Evolutionary conservation across 2,113 vertebrate genomes (phyloP).

Genomic region (Eretmochelys imbricata): DNA sequence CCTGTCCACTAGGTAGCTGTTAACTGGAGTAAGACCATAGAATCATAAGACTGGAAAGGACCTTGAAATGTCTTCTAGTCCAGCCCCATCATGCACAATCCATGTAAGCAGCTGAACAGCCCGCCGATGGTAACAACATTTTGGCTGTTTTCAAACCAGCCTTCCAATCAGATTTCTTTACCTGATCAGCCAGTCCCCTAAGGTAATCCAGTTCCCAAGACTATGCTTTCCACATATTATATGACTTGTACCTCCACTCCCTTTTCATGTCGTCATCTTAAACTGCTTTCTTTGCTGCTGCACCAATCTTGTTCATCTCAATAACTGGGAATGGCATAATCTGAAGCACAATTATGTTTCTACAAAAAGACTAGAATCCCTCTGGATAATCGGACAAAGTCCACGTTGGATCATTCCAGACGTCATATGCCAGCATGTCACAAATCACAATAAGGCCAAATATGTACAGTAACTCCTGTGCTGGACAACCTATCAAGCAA

Average conservation of each 20-base stretch:
- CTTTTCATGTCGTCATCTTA: not conserved
- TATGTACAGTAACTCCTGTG: not conserved
- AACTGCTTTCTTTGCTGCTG: constrained; percentile 26
- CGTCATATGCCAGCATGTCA: constrained; percentile 43
- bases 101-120: not conserved
- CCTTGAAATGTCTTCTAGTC: too few relatives aligned
- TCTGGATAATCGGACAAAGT: constrained; percentile 56
- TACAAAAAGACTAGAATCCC: constrained; percentile 5
- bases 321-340: constrained; percentile 15
- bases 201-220: not conserved
- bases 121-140: not conserved
- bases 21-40: constrained; percentile 40
- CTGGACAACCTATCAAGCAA: constrained; percentile 20
- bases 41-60: too few relatives aligned
- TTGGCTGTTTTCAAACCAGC: not conserved
- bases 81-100: not conserved
- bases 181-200: not conserved
- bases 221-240: not conserved
- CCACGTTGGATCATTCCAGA: constrained; percentile 40
- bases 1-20: constrained; percentile 2
- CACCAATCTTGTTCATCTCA: constrained; percentile 15
- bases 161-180: constrained; percentile 4
- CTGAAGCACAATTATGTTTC: constrained; percentile 32
- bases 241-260: not conserved
- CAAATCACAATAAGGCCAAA: constrained; percentile 22